Evolutionary conservation across 2,113 vertebrate genomes (phyloP).

Genomic region (Oreocharis arfaki): DNA sequence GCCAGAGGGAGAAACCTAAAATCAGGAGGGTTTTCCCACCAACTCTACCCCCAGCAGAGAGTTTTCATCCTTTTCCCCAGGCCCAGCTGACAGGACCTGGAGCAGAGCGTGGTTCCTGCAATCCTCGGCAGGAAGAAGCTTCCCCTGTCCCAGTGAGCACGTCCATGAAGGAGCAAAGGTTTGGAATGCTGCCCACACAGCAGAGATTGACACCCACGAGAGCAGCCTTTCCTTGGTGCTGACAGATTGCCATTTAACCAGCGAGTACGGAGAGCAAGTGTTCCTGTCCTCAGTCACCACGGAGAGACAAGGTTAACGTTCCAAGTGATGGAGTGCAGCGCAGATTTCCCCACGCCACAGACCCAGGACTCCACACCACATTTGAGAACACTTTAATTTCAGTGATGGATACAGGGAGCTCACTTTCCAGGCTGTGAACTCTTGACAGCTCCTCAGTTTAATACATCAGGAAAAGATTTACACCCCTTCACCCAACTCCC

Average conservation of each 20-base stretch:
- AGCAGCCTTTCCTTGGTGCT: slow-evolving; percentile 50
- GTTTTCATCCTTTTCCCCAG: neutral
- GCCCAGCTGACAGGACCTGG: fast-evolving
- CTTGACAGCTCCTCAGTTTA: slow-evolving; percentile 72
- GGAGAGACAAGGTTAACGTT: slow-evolving; percentile 80
- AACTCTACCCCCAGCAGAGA: neutral
- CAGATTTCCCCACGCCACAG: slow-evolving; percentile 63
- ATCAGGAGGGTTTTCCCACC: neutral
- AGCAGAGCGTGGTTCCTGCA: neutral
- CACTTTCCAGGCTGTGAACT: slow-evolving; percentile 66
- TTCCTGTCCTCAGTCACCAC: slow-evolving; percentile 66
- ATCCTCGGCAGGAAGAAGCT: too few relatives aligned
- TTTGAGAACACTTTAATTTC: slow-evolving; percentile 76
- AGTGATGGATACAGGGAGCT: slow-evolving; percentile 71
- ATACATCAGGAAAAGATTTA: slow-evolving; percentile 62
- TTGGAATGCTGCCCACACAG: neutral
- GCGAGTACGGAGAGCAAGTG: slow-evolving; percentile 53
- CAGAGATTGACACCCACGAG: slow-evolving; percentile 56
- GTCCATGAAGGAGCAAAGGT: neutral
- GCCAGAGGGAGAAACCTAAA: neutral
- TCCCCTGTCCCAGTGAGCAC: neutral
- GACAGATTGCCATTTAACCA: slow-evolving; percentile 78
- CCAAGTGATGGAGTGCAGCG: slow-evolving; percentile 73
- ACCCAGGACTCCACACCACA: slow-evolving; percentile 52
- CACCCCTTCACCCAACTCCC: slow-evolving; percentile 8